A percentile compares a stretch with the other conserved stretches of the same genome.
phyloP scores from a whole-genome alignment of 2,113 vertebrate genomes.

The Nibea albiflora region DNA sequence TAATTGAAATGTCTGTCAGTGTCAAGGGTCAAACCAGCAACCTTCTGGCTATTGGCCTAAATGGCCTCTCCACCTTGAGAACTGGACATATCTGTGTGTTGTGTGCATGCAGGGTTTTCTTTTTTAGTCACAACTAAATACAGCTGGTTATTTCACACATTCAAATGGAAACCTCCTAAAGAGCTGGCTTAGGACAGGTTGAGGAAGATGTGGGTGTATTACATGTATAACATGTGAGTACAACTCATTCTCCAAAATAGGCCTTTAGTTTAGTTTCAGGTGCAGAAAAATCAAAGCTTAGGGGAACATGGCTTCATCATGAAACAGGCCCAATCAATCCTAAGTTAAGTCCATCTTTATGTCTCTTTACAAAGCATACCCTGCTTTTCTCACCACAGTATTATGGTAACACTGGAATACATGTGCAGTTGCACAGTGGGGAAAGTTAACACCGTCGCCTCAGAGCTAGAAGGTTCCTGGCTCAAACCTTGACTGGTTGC shows the following conservation, averaged over 20 bases:
- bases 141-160: background rate
- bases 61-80: background rate
- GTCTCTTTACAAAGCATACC: too few species aligned
- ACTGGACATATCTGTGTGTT: background rate
- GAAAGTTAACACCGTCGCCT: too few species aligned
- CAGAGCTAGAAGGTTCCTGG: too few species aligned
- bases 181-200: too few species aligned
- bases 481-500: too few species aligned
- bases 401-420: too few species aligned
- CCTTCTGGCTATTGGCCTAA: conserved; percentile 21
- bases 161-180: background rate
- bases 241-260: background rate
- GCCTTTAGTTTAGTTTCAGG: background rate
- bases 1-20: conserved; percentile 37
- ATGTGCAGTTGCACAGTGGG: too few species aligned
- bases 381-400: background rate
- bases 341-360: too few species aligned
- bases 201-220: background rate
- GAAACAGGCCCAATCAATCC: too few species aligned
- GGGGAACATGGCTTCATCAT: background rate
- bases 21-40: conserved; percentile 49
- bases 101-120: background rate
- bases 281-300: too few species aligned
- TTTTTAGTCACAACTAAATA: background rate
- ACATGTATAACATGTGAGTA: too few species aligned